These are phyloP conservation scores for Tuberolachnus salignus DNA, from an alignment of 2,888 invertebrate species.

Conservation along the genomic window DNA sequence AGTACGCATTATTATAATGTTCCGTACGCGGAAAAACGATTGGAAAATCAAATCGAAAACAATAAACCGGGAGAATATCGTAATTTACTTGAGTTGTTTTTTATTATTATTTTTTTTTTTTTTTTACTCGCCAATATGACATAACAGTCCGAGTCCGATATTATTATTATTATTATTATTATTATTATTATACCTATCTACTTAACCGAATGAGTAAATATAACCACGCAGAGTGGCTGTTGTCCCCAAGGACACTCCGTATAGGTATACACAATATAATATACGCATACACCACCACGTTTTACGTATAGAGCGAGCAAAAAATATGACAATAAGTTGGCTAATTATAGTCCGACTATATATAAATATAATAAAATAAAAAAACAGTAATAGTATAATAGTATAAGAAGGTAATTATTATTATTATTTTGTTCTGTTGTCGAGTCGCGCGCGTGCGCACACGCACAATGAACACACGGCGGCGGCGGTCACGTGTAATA, in stretches of 20 bases:
- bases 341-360: conserved; percentile 23
- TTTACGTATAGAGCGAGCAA: conserved; percentile 1
- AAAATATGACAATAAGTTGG: conserved; percentile 27
- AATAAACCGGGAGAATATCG: background rate
- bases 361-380: conserved; percentile 18
- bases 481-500: background rate
- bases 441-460: too few relatives aligned
- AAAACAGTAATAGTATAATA: too few relatives aligned
- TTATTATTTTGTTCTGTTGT: conserved; percentile 21
- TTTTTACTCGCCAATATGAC: too few relatives aligned
- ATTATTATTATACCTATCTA: too few relatives aligned
- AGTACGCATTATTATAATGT: too few relatives aligned
- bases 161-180: too few relatives aligned
- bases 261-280: too few relatives aligned
- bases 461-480: background rate
- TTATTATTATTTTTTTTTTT: background rate
- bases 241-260: conserved; percentile 34
- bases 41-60: conserved; percentile 6
- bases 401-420: too few relatives aligned
- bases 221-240: conserved; percentile 5
- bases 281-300: background rate
- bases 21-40: background rate
- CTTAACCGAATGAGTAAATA: background rate
- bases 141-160: too few relatives aligned
- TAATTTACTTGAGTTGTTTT: too few relatives aligned